A percentile compares a stretch with the other conserved stretches of the same genome.
phyloP scores from a whole-genome alignment of 2,888 invertebrate species.

The Pyrrhia umbra region DNA sequence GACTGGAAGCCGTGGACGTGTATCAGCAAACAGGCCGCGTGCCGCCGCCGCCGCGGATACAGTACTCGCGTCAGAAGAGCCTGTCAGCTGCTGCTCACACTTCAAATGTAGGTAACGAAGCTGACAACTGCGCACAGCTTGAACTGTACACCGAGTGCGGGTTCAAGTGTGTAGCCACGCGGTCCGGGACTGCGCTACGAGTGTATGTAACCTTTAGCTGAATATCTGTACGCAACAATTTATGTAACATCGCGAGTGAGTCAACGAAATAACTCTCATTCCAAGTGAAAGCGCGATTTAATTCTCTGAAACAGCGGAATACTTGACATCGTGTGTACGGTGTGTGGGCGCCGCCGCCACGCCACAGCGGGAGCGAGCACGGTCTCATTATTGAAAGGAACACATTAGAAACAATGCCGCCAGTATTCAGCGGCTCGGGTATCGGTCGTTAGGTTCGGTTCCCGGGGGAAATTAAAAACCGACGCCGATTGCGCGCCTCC shows the following conservation, averaged over 20 bases:
- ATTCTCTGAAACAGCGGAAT: slow-evolving; percentile 42
- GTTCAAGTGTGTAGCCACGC: not conserved
- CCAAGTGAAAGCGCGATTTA: slow-evolving; percentile 38
- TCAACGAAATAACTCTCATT: slow-evolving; percentile 45
- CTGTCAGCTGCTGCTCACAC: not conserved
- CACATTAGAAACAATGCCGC: slow-evolving; percentile 68
- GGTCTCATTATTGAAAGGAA: slow-evolving; percentile 58
- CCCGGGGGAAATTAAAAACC: slow-evolving; percentile 73
- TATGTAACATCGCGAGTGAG: slow-evolving; percentile 39
- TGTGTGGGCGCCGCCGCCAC: not conserved
- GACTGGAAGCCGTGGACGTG: no score
- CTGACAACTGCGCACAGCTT: not conserved
- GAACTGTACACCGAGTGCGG: not conserved
- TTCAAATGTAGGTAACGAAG: not conserved
- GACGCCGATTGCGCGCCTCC: slow-evolving; percentile 58
- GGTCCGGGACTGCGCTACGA: not conserved
- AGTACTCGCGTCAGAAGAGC: slow-evolving; percentile 18
- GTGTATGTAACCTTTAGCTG: slow-evolving; percentile 33
- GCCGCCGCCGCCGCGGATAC: no score
- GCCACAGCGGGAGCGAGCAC: not conserved
- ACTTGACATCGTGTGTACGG: slow-evolving; percentile 3
- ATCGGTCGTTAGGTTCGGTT: slow-evolving; percentile 61
- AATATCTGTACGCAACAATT: slow-evolving; percentile 38
- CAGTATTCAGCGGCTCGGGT: slow-evolving; percentile 49
- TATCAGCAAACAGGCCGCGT: no score